phyloP scores from a whole-genome alignment of 2,888 invertebrate species.

The Lypha dubia region DNA sequence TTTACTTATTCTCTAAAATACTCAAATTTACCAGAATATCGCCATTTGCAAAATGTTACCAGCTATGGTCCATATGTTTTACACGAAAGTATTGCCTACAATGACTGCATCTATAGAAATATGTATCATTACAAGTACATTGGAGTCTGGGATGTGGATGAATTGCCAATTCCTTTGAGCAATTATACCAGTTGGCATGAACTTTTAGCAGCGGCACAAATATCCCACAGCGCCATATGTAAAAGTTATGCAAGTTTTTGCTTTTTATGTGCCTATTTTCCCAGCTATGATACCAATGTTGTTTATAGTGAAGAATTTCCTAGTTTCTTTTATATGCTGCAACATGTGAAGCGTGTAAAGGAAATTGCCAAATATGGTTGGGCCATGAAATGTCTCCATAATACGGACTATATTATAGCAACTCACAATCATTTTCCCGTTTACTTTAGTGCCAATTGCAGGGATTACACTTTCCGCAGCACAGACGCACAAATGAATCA shows the following conservation, averaged over 20 bases:
- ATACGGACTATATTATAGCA: constrained; percentile 92
- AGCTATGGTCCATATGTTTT: constrained; percentile 92
- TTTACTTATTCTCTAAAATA: constrained; percentile 93
- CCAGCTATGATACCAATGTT: constrained; percentile 91
- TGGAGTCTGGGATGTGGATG: constrained; percentile 94
- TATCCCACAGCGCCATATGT: constrained; percentile 85
- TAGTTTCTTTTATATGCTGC: constrained; percentile 94
- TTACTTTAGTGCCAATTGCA: constrained; percentile 91
- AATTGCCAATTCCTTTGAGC: constrained; percentile 94
- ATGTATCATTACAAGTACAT: constrained; percentile 94
- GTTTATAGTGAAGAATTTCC: constrained; percentile 88
- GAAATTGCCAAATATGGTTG: constrained; percentile 95
- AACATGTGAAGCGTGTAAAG: constrained; percentile 93
- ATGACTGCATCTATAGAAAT: constrained; percentile 96
- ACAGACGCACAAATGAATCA: constrained; percentile 94
- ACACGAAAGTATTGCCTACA: constrained; percentile 97
- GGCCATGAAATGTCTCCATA: constrained; percentile 96
- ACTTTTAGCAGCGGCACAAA: constrained; percentile 87
- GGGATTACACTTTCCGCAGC: constrained; percentile 91
- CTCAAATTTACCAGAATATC: constrained; percentile 90
- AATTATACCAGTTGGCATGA: constrained; percentile 87
- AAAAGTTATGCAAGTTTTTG: constrained; percentile 87
- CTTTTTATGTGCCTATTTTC: constrained; percentile 94
- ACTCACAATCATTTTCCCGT: constrained; percentile 96
- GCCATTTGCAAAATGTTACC: constrained; percentile 91